A percentile compares a stretch with the other conserved stretches of the same genome.
Evolutionary conservation across 1,140 invertebrate genomes (phyloP).

Genomic region (Heliconius nattereri): DNA sequence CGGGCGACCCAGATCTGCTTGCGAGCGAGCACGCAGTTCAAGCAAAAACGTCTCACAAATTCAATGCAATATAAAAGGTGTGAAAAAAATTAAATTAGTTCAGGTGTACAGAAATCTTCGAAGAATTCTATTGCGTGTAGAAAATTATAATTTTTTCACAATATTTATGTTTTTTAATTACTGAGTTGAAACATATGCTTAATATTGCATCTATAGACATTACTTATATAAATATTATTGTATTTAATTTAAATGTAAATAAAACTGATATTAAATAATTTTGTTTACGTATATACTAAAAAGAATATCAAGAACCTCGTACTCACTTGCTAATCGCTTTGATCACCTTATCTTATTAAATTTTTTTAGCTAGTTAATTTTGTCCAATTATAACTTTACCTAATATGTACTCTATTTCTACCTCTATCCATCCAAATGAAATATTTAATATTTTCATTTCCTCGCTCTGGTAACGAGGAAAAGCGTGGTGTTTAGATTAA

Average conservation of each 20-base stretch:
- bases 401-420: too few relatives aligned
- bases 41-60: constrained; percentile 64
- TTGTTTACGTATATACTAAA: too few relatives aligned
- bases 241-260: not conserved
- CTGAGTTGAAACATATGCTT: not conserved
- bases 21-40: constrained; percentile 45
- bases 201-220: not conserved
- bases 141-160: not conserved
- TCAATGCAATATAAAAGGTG: constrained; percentile 66
- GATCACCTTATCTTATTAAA: too few relatives aligned
- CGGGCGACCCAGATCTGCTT: constrained; percentile 67
- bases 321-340: too few relatives aligned
- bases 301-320: too few relatives aligned
- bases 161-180: constrained; percentile 2
- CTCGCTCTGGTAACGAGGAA: too few relatives aligned
- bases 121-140: not conserved
- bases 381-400: too few relatives aligned
- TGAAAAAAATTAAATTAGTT: constrained; percentile 58
- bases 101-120: not conserved
- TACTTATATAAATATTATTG: not conserved
- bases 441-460: too few relatives aligned
- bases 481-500: too few relatives aligned
- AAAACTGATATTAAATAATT: too few relatives aligned
- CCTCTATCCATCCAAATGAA: too few relatives aligned
- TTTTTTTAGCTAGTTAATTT: too few relatives aligned